Conservation (phyloP, 2,888 invertebrate species). For the Meliscaeva auricollis region DNA sequence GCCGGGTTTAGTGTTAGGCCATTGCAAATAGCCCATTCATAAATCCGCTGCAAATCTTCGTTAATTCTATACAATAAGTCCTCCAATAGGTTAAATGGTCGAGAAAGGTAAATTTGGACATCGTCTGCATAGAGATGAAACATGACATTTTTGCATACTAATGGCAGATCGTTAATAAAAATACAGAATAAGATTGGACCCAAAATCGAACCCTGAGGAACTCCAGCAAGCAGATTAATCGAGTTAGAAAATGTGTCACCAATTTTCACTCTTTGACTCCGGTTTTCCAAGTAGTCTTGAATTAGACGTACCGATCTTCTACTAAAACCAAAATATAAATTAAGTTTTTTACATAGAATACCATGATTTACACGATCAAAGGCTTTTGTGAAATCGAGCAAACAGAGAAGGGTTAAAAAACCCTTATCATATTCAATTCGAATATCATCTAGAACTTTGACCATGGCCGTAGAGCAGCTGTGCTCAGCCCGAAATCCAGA, state of each 20-base stretch:
- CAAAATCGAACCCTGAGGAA: not conserved
- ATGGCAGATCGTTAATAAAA: conserved; percentile 22
- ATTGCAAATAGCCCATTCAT: conserved; percentile 22
- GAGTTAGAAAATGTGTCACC: not conserved
- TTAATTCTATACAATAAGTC: conserved; percentile 15
- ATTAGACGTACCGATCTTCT: not conserved
- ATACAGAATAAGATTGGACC: conserved; percentile 2
- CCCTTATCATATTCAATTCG: not conserved
- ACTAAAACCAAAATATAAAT: conserved; percentile 21
- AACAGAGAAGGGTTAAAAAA: not conserved
- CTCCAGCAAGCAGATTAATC: not conserved
- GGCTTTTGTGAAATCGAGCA: conserved; percentile 8
- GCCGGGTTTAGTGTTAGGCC: conserved; percentile 16
- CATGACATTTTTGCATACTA: conserved; percentile 6
- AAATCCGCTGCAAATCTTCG: conserved; percentile 4
- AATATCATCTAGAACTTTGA: not conserved
- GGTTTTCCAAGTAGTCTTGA: not conserved
- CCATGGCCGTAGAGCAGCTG: conserved; percentile 17
- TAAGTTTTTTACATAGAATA: conserved; percentile 8
- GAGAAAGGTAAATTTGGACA: conserved; percentile 24
- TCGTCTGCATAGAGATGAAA: conserved; percentile 26
- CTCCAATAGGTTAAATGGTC: conserved; percentile 2
- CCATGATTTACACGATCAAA: conserved; percentile 3
- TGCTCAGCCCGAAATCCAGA: not conserved
- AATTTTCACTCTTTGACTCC: not conserved